These are phyloP conservation scores for Paraescarpia echinospica DNA, from an alignment of 1,140 invertebrate species.

Conservation along the genomic window DNA sequence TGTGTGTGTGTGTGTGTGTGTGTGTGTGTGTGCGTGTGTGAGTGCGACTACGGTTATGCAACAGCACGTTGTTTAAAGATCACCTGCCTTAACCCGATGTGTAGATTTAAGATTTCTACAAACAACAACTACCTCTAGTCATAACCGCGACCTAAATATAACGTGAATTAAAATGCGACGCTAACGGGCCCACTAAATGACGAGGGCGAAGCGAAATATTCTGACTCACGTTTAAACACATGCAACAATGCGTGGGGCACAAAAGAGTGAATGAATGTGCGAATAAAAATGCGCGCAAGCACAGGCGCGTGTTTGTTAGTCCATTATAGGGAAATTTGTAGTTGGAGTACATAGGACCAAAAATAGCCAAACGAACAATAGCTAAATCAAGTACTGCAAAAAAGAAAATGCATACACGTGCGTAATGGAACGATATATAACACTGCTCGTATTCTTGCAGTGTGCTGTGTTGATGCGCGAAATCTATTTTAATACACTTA, in stretches of 20 bases:
- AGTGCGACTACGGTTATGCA: not conserved
- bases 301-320: not conserved
- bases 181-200: not conserved
- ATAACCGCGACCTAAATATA: too few species aligned
- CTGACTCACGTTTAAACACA: not conserved
- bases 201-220: not conserved
- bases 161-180: not conserved
- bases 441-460: not conserved
- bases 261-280: not conserved
- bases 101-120: too few species aligned
- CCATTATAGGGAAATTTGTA: not conserved
- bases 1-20: too few species aligned
- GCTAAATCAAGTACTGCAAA: not conserved
- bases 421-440: not conserved
- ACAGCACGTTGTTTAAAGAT: not conserved
- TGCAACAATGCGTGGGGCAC: not conserved
- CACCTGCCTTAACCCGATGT: not conserved
- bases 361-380: slow-evolving; percentile 1
- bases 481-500: not conserved
- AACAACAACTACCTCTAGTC: too few species aligned
- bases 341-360: not conserved
- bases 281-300: not conserved
- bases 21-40: too few species aligned
- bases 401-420: not conserved
- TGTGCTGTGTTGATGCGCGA: not conserved